Evolutionary conservation across 2,888 invertebrate species (phyloP).

Genomic region (Dexiosoma caninum): DNA sequence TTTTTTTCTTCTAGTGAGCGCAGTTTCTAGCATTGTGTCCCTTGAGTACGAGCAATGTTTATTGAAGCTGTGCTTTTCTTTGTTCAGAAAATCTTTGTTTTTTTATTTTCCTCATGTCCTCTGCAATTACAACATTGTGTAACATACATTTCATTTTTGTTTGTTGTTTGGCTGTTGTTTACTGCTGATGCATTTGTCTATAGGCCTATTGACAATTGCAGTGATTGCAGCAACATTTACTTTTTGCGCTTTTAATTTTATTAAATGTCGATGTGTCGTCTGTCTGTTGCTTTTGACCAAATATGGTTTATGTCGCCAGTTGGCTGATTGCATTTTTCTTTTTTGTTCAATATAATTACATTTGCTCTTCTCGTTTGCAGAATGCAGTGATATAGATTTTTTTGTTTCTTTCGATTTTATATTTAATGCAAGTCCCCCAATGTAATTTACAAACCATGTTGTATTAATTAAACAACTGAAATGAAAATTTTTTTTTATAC

Average conservation of each 20-base stretch:
- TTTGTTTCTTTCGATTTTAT: not conserved
- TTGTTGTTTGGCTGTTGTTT: not conserved
- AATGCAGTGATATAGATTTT: conserved; percentile 17
- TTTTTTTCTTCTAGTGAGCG: no score
- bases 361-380: conserved; percentile 42
- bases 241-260: conserved; percentile 37
- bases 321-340: conserved; percentile 32
- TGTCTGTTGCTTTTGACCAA: conserved; percentile 56
- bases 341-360: conserved; percentile 42
- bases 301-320: conserved; percentile 64
- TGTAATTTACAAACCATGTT: conserved; percentile 41
- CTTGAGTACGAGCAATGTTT: no score
- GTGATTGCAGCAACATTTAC: conserved; percentile 13
- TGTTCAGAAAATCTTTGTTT: no score
- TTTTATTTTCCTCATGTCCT: conserved; percentile 62
- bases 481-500: conserved; percentile 1
- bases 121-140: conserved; percentile 61
- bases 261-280: conserved; percentile 48
- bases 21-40: no score
- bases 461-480: conserved; percentile 52
- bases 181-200: conserved; percentile 46
- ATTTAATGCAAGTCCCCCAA: conserved; percentile 48
- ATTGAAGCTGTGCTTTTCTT: no score
- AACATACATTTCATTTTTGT: conserved; percentile 52
- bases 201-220: conserved; percentile 55